Conservation (phyloP, 2,113 vertebrate species). For the Antechinus stuartii region DNA sequence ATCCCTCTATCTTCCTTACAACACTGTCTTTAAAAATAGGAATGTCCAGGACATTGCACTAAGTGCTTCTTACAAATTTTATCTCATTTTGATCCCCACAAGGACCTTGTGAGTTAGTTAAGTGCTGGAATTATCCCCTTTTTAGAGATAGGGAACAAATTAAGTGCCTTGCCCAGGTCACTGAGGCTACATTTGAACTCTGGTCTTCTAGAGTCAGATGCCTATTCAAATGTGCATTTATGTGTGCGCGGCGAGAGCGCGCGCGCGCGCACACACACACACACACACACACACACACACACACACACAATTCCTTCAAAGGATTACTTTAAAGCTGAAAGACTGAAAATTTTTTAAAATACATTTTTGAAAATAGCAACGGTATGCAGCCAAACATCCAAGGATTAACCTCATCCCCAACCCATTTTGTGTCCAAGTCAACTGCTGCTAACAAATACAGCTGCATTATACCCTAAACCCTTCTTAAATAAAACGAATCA, state of each 20-base stretch:
- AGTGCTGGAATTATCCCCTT: not conserved
- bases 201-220: not conserved
- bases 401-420: conserved; percentile 19
- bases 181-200: not conserved
- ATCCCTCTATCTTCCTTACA: not conserved
- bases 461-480: not conserved
- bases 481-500: conserved; percentile 36
- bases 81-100: not conserved
- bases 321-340: not conserved
- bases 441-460: conserved; percentile 44
- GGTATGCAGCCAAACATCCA: not conserved
- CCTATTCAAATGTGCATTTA: not conserved
- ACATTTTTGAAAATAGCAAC: conserved; percentile 12
- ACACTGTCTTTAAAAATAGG: not conserved
- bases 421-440: not conserved
- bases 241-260: not conserved
- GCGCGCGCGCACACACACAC: not conserved
- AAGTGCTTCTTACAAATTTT: not conserved
- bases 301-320: not conserved
- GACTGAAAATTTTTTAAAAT: conserved; percentile 36
- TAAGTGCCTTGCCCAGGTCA: not conserved
- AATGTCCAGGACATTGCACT: not conserved
- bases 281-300: too few relatives aligned
- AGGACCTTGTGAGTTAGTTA: not conserved
- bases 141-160: not conserved